These are phyloP conservation scores for Hylaeus volcanicus DNA, from an alignment of 1,140 invertebrate genomes.

Conservation along the genomic window DNA sequence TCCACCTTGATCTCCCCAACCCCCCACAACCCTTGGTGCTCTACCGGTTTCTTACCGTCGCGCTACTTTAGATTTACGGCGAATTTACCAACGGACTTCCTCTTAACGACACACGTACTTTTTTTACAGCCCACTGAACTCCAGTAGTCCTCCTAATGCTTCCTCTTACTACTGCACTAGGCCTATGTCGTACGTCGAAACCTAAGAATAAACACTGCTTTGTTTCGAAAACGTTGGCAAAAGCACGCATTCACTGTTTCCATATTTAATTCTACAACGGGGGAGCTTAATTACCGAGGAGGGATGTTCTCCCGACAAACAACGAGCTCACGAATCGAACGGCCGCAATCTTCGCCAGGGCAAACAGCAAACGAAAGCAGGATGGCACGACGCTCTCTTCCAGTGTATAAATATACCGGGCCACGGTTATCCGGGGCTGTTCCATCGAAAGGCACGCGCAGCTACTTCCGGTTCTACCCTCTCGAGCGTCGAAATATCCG, in stretches of 20 bases:
- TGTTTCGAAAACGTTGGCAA: too few relatives aligned
- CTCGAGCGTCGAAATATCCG: conserved; percentile 62
- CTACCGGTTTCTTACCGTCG: conserved; percentile 18
- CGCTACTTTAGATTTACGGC: conserved; percentile 48
- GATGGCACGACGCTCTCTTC: background rate
- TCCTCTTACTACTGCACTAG: background rate
- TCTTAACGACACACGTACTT: conserved; percentile 57
- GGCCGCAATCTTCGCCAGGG: background rate
- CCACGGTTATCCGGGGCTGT: background rate
- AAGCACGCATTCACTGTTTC: background rate
- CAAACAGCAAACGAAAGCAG: background rate
- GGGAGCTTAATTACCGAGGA: background rate
- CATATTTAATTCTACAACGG: background rate
- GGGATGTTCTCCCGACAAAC: background rate
- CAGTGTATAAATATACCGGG: conserved; percentile 8
- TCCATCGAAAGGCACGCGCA: conserved; percentile 33
- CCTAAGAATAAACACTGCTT: too few relatives aligned
- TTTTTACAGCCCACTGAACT: conserved; percentile 33
- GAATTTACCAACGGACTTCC: conserved; percentile 22
- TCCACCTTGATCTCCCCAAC: too few relatives aligned
- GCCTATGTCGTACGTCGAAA: background rate
- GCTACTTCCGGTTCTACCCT: conserved; percentile 56
- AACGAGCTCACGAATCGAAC: background rate
- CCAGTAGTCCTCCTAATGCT: background rate
- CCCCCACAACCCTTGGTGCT: too few relatives aligned